phyloP scores from a whole-genome alignment of 2,113 vertebrate genomes.

The Pollachius pollachius region DNA sequence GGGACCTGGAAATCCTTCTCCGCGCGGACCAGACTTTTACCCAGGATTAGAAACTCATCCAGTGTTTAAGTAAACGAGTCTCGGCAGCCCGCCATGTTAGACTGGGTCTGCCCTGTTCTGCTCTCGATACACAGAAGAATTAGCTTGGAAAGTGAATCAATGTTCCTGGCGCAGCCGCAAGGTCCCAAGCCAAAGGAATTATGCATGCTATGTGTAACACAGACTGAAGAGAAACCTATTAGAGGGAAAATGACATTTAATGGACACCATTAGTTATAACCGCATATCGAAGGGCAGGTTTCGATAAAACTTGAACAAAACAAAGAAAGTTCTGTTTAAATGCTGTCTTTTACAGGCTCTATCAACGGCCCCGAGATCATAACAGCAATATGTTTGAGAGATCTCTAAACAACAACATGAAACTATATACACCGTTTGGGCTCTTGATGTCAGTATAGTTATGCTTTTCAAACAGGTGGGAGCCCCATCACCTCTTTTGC shows the following conservation, averaged over 20 bases:
- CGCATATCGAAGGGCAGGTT: too few relatives aligned
- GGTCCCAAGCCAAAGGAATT: conserved; percentile 5
- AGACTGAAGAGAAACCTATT: background rate
- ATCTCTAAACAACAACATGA: background rate
- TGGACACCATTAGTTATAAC: too few relatives aligned
- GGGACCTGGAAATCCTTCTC: conserved; percentile 29
- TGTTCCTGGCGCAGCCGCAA: conserved; percentile 24
- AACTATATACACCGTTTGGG: background rate
- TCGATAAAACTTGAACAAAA: background rate
- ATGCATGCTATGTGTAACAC: background rate
- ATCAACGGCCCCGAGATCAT: background rate
- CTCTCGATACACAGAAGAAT: conserved; percentile 27
- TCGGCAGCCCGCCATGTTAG: conserved; percentile 38
- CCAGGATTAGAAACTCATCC: conserved; percentile 61
- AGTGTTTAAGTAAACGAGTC: conserved; percentile 51
- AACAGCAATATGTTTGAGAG: background rate
- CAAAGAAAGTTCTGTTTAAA: background rate
- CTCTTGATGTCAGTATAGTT: conserved; percentile 35
- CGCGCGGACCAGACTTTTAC: conserved; percentile 55
- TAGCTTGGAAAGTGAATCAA: conserved; percentile 36
- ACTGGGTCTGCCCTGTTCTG: conserved; percentile 24
- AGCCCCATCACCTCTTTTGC: conserved; percentile 41
- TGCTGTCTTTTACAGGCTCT: background rate
- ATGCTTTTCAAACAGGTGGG: conserved; percentile 60
- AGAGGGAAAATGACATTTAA: background rate